phyloP scores from a whole-genome alignment of 1,140 invertebrate species.

The Calliopsis andreniformis region DNA sequence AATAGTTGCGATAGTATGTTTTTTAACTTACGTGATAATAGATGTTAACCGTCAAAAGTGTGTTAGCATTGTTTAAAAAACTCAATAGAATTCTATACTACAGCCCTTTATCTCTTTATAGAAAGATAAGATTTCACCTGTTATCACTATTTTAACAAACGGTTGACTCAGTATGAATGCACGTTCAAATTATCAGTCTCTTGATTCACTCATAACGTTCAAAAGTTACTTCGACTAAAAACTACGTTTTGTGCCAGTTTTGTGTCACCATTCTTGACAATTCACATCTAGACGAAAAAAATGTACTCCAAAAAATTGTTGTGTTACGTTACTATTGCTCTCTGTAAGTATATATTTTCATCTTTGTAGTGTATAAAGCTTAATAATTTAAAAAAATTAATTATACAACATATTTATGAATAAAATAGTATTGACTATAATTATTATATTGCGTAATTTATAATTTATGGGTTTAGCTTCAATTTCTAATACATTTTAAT shows the following conservation, averaged over 20 bases:
- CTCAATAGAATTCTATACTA: neutral
- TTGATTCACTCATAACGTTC: neutral
- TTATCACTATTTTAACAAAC: constrained; percentile 64
- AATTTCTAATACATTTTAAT: neutral
- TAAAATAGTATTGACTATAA: too few species aligned
- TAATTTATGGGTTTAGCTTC: too few species aligned
- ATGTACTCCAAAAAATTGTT: constrained; percentile 69
- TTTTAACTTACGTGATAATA: neutral
- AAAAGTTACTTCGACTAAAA: neutral
- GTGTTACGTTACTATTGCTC: constrained; percentile 72
- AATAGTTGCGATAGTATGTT: too few species aligned
- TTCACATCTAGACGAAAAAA: constrained; percentile 38
- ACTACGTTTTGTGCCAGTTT: constrained; percentile 10
- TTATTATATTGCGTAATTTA: too few species aligned
- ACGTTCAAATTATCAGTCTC: neutral
- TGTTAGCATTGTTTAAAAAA: neutral
- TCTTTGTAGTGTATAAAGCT: neutral
- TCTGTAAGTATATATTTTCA: constrained; percentile 72
- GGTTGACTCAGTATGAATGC: constrained; percentile 60
- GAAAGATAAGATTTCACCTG: constrained; percentile 59
- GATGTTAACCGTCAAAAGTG: neutral
- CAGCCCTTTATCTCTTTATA: constrained; percentile 57
- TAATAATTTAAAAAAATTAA: neutral
- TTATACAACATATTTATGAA: too few species aligned
- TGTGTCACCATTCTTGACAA: neutral